Conservation (phyloP, 2,797 vertebrate genomes). For the Nannoperca australis region DNA sequence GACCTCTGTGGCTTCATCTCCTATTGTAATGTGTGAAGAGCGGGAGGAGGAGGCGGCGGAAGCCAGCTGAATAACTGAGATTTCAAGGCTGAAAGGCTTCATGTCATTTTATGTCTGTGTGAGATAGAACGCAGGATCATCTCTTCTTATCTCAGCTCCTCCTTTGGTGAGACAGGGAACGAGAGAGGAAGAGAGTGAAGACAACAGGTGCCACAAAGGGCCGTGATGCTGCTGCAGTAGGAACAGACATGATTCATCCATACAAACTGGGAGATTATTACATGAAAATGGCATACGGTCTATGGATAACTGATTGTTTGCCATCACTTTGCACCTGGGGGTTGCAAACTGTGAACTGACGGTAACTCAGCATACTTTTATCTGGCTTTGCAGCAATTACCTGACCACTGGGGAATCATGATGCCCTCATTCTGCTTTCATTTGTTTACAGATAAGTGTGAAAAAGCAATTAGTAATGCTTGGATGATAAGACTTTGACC, state of each 20-base stretch:
- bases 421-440: neutral
- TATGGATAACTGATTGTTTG: constrained; percentile 21
- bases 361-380: neutral
- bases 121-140: constrained; percentile 30
- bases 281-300: constrained; percentile 4
- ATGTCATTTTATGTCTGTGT: constrained; percentile 32
- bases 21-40: constrained; percentile 55
- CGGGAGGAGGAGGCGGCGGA: constrained; percentile 66
- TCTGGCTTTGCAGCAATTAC: constrained; percentile 9
- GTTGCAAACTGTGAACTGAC: constrained; percentile 3
- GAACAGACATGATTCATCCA: constrained; percentile 22
- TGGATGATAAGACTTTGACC: neutral
- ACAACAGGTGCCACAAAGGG: constrained; percentile 18
- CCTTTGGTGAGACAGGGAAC: constrained; percentile 6
- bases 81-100: constrained; percentile 62
- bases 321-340: constrained; percentile 23
- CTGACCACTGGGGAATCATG: constrained; percentile 42
- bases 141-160: constrained; percentile 22
- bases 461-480: neutral
- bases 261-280: constrained; percentile 7
- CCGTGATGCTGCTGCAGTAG: constrained; percentile 9
- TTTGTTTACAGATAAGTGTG: constrained; percentile 18
- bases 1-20: constrained; percentile 47
- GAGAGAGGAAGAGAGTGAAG: constrained; percentile 23
- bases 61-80: constrained; percentile 57